A percentile compares a stretch with the other conserved stretches of the same genome.
Evolutionary conservation across 2,888 invertebrate genomes (phyloP).

Genomic region (Drosophila rellima): DNA sequence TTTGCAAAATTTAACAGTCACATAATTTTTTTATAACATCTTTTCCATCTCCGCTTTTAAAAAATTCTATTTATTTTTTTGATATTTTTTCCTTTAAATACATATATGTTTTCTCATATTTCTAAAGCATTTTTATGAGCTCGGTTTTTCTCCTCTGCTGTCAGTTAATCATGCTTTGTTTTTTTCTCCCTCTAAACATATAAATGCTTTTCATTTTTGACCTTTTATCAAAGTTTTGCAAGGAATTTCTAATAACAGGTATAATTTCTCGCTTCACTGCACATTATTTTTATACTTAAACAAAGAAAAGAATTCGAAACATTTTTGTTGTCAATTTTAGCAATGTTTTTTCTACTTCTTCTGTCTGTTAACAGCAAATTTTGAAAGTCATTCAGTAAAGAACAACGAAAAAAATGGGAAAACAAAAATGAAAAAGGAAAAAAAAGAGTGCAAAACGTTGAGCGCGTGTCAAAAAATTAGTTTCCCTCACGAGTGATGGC

Average conservation of each 20-base stretch:
- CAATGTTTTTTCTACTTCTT: conserved; percentile 1
- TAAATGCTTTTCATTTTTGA: not conserved
- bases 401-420: conserved; percentile 25
- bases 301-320: conserved; percentile 13
- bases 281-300: conserved; percentile 22
- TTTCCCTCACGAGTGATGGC: conserved; percentile 62
- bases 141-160: not conserved
- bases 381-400: conserved; percentile 57
- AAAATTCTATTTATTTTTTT: too few species aligned
- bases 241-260: conserved; percentile 28
- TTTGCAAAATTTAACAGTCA: too few species aligned
- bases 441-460: conserved; percentile 46
- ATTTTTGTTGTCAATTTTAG: conserved; percentile 24
- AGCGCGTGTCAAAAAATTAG: conserved; percentile 78
- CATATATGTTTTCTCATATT: not conserved
- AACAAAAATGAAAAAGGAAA: conserved; percentile 1
- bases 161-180: conserved; percentile 4
- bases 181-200: not conserved
- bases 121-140: not conserved
- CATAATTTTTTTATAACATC: too few species aligned
- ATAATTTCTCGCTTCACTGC: conserved; percentile 31
- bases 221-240: not conserved
- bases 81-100: too few species aligned
- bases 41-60: too few species aligned
- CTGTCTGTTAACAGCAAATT: conserved; percentile 41